Percentiles rank a stretch among this genome's conserved stretches.
Conservation (phyloP, 2,888 invertebrate genomes). For the Aquatica leii region DNA sequence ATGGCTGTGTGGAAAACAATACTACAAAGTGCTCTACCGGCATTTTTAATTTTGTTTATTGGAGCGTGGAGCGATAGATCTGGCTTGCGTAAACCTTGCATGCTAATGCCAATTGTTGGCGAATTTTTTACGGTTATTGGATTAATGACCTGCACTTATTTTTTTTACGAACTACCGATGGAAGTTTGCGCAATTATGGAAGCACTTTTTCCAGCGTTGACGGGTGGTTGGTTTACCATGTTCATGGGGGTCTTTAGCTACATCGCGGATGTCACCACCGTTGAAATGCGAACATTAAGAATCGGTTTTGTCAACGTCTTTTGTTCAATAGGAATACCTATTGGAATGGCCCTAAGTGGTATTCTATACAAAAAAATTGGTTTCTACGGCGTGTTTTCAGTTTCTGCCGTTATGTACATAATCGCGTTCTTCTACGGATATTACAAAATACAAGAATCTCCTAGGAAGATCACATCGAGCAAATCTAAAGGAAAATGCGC, state of each 20-base stretch:
- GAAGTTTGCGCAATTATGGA: constrained; percentile 83
- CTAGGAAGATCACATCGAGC: constrained; percentile 63
- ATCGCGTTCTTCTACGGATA: constrained; percentile 79
- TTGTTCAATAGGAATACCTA: constrained; percentile 85
- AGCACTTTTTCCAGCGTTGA: constrained; percentile 81
- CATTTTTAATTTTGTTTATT: constrained; percentile 80
- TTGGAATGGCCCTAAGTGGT: constrained; percentile 90
- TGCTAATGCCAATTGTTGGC: constrained; percentile 82
- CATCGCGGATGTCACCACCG: constrained; percentile 85
- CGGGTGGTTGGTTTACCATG: constrained; percentile 90
- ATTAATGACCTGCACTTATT: constrained; percentile 80
- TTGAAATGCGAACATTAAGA: constrained; percentile 82
- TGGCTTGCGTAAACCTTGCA: constrained; percentile 78
- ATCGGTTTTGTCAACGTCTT: constrained; percentile 90
- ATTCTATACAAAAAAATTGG: constrained; percentile 79
- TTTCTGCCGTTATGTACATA: constrained; percentile 78
- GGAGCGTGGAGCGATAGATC: constrained; percentile 80
- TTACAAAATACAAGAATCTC: constrained; percentile 75
- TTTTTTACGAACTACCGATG: constrained; percentile 80
- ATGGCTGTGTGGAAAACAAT: constrained; percentile 89
- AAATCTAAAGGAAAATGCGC: constrained; percentile 63
- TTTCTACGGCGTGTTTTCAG: constrained; percentile 82
- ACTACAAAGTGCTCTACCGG: constrained; percentile 83
- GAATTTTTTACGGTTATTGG: constrained; percentile 82
- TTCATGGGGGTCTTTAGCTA: constrained; percentile 91